phyloP scores from a whole-genome alignment of 2,797 vertebrate species.

The Cygnus olor region DNA sequence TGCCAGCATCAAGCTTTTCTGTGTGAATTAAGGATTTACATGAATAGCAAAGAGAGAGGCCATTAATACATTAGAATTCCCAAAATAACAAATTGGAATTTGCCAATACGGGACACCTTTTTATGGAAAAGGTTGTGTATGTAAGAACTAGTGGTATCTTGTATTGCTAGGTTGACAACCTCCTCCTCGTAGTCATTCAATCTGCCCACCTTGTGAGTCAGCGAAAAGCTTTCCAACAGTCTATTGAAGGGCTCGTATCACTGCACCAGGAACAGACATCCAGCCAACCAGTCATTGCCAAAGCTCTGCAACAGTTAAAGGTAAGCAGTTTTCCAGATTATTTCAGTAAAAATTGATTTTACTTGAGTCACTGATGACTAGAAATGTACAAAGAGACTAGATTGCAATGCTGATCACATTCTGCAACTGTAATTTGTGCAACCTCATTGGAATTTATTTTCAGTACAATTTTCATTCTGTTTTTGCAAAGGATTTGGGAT shows the following conservation, averaged over 20 bases:
- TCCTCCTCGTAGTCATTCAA: slow-evolving; percentile 94
- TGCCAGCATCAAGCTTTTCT: not conserved
- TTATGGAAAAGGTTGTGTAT: not conserved
- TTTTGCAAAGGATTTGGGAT: not conserved
- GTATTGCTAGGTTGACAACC: slow-evolving; percentile 86
- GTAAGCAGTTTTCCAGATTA: slow-evolving; percentile 63
- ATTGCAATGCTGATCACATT: not conserved
- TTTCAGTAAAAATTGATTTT: not conserved
- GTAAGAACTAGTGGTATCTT: not conserved
- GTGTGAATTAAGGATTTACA: not conserved
- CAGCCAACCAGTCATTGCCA: slow-evolving; percentile 95
- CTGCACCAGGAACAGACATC: slow-evolving; percentile 95
- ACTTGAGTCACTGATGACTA: not conserved
- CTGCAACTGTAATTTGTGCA: not conserved
- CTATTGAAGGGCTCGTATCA: slow-evolving; percentile 89
- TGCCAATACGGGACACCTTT: not conserved
- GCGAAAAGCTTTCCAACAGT: slow-evolving; percentile 94
- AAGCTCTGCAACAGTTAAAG: slow-evolving; percentile 94
- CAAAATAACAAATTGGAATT: not conserved
- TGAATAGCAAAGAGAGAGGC: not conserved
- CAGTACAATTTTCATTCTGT: not conserved
- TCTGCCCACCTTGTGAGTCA: slow-evolving; percentile 91
- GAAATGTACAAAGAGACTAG: not conserved
- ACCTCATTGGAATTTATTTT: not conserved
- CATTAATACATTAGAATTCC: not conserved